A percentile compares a stretch with the other conserved stretches of the same genome.
Conservation (phyloP, 2,113 vertebrate genomes). For the Nannospalax galili region DNA sequence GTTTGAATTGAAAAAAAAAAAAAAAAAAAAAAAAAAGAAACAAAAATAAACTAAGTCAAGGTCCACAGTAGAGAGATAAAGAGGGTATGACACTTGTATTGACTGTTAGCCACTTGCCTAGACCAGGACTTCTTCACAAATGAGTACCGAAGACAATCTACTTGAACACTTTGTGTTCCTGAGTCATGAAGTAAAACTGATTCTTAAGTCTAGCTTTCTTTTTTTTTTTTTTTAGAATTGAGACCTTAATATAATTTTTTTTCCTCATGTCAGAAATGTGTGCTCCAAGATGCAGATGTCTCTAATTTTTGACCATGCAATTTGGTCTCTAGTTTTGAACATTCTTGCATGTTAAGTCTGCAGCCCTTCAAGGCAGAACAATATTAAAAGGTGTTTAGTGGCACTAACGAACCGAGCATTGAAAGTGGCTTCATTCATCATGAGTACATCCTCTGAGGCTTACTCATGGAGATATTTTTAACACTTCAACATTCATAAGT, state of each 20-base stretch:
- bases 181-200: neutral
- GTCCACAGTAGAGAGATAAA: neutral
- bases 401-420: neutral
- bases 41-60: neutral
- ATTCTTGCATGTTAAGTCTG: neutral
- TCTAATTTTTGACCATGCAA: neutral
- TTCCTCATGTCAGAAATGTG: neutral
- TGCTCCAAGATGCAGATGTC: neutral
- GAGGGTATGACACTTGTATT: neutral
- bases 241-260: neutral
- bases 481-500: neutral
- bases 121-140: neutral
- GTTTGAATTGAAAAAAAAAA: constrained; percentile 45
- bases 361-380: neutral
- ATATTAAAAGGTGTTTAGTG: neutral
- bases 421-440: neutral
- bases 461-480: neutral
- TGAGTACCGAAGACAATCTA: neutral
- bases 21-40: neutral
- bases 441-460: neutral
- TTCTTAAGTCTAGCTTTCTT: no score
- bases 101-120: neutral
- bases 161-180: neutral
- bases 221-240: neutral
- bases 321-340: rapidly evolving